Evolutionary conservation across 2,113 vertebrate species (phyloP).

Genomic region (Lutjanus erythropterus): DNA sequence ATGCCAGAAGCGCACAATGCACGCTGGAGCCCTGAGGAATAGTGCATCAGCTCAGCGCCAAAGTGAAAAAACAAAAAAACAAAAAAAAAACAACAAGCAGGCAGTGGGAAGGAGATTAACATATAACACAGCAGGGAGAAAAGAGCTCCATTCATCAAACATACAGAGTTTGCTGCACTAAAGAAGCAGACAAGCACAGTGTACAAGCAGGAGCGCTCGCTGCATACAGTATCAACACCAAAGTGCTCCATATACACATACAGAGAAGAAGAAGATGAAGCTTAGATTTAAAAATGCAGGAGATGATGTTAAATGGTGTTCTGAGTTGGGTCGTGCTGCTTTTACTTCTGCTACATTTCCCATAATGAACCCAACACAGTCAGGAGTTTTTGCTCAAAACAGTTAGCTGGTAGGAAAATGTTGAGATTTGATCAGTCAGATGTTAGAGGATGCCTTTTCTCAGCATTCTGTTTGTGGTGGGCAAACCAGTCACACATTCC

Average conservation of each 20-base stretch:
- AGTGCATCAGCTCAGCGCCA: conserved; percentile 58
- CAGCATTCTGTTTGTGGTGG: no score
- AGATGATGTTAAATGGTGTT: background rate
- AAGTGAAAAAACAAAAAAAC: conserved; percentile 7
- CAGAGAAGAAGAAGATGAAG: background rate
- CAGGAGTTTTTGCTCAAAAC: background rate
- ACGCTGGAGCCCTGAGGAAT: conserved; percentile 65
- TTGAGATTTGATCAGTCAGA: no score
- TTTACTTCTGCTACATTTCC: background rate
- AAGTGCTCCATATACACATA: background rate
- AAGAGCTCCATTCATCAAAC: conserved; percentile 61
- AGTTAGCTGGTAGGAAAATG: background rate
- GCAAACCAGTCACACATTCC: no score
- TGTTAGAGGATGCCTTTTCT: no score
- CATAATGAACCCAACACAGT: background rate
- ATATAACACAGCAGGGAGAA: conserved; percentile 59
- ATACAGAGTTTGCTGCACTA: conserved; percentile 28
- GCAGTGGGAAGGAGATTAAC: conserved; percentile 65
- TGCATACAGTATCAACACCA: conserved; percentile 16
- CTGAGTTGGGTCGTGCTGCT: background rate
- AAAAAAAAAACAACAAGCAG: conserved; percentile 24
- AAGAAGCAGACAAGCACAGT: conserved; percentile 41
- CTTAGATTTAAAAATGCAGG: conserved; percentile 9
- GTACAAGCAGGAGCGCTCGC: conserved; percentile 2
- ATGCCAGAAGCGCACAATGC: conserved; percentile 69